These are phyloP conservation scores for Operophtera brumata DNA, from an alignment of 2,888 invertebrate genomes.

Conservation along the genomic window DNA sequence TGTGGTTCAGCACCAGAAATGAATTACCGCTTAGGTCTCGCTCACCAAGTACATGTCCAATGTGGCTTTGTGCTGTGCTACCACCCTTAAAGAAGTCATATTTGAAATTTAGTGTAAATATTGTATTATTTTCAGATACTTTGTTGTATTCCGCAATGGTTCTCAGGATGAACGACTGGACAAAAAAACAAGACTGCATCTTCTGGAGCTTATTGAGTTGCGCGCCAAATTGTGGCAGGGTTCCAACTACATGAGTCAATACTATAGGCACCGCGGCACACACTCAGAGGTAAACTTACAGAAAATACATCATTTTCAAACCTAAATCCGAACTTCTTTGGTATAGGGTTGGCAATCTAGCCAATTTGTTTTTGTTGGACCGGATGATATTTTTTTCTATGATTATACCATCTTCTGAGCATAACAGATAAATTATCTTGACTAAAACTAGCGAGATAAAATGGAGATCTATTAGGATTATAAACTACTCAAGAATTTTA, in stretches of 20 bases:
- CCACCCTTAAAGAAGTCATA: no score
- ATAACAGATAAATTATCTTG: not conserved
- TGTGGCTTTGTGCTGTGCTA: no score
- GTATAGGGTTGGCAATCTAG: not conserved
- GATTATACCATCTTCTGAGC: not conserved
- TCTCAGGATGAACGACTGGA: slow-evolving; percentile 93
- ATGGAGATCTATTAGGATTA: not conserved
- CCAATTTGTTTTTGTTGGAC: not conserved
- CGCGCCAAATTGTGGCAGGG: slow-evolving; percentile 95
- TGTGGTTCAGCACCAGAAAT: no score
- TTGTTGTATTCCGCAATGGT: slow-evolving; percentile 93
- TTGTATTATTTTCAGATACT: slow-evolving; percentile 84
- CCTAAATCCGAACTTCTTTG: not conserved
- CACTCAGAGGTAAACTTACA: slow-evolving; percentile 74
- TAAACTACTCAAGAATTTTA: not conserved
- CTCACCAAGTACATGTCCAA: no score
- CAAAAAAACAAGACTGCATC: slow-evolving; percentile 90
- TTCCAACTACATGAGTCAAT: slow-evolving; percentile 90
- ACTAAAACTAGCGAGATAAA: not conserved
- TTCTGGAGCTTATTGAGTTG: slow-evolving; percentile 95
- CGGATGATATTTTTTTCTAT: not conserved
- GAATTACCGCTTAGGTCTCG: no score
- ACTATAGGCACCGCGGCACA: slow-evolving; percentile 87
- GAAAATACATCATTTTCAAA: not conserved
- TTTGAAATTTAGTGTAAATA: no score